Evolutionary conservation across 2,888 invertebrate genomes (phyloP).

Genomic region (Amaurobius ferox): DNA sequence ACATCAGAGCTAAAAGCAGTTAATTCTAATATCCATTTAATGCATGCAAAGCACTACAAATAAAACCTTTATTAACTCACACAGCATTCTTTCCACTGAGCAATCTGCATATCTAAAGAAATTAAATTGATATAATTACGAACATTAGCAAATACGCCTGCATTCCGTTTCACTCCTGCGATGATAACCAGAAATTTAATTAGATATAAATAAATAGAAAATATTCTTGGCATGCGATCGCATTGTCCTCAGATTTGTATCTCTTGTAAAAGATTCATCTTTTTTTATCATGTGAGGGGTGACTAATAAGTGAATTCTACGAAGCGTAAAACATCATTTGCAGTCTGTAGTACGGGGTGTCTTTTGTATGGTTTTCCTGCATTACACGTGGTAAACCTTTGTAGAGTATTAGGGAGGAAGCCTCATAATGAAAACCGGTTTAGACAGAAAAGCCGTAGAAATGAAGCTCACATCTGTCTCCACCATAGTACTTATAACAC

Average conservation of each 20-base stretch:
- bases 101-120: too few species aligned
- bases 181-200: too few species aligned
- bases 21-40: too few species aligned
- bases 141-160: too few species aligned
- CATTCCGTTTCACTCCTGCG: too few species aligned
- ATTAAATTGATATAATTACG: too few species aligned
- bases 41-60: too few species aligned
- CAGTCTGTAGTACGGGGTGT: not conserved
- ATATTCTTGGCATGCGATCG: too few species aligned
- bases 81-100: too few species aligned
- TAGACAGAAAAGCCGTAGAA: conserved; percentile 8
- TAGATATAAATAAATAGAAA: too few species aligned
- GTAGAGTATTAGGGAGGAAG: conserved; percentile 3
- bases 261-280: not conserved
- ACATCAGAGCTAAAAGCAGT: too few species aligned
- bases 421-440: conserved; percentile 10
- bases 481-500: not conserved
- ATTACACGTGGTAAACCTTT: conserved; percentile 36
- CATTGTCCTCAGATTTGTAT: not conserved
- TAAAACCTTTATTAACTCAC: too few species aligned
- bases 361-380: conserved; percentile 47
- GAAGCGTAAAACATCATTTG: conserved; percentile 4
- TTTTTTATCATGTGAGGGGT: not conserved
- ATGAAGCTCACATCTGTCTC: not conserved
- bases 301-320: not conserved